Base-by-base conservation (phyloP, 2,888 invertebrate genomes). In the Calliopum simillimum region DNA sequence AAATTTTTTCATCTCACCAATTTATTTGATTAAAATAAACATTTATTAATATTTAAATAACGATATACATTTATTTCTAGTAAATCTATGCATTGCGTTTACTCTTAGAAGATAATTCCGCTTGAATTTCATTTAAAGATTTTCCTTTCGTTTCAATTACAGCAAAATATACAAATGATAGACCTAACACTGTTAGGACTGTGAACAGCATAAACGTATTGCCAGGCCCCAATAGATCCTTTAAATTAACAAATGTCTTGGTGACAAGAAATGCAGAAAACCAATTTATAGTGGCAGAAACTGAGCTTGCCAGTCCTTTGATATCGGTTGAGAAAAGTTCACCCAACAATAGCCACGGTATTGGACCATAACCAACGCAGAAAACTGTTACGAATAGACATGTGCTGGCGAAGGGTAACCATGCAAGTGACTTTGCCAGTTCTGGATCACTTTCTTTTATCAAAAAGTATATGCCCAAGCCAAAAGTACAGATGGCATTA, bases 271-370 rank as follows among this genome's bases (percentile, higher is more conserved):
- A 95, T 55, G 93, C 93, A 77, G 94, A 87, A 16, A 93, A 84
- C 95, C 95, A 95, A 83, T 95, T 96, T 64, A 93, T 89, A 0
- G 94, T 90, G 23, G 94, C 93, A 1, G 94, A 93, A 25, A 94
- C 90, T 0, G 94, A 93, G 21, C 91, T 90, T 25, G 93, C 93
- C 65, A 92, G 88, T 4, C 91, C 92, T 81, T 94, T 94, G 70
- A 95, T 92, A 78, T 94, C 92, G 1, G 92, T 88, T 61, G 94
- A 89, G 83, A 96, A 93, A 13, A 96, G 87, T 84, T 96, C 96
- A 2, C 95, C 90, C 83, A 92, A 88, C 86, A 86, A 93, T 88
- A 95, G 89, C 86, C 86, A 86, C 0, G 96, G 96, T 58, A 96
- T 93, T 0, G 96, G 96, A 0, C 96, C 96, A 78, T 92, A 93